Evolutionary conservation across 2,888 invertebrate genomes (phyloP).

Genomic region (Monopis laevigella): DNA sequence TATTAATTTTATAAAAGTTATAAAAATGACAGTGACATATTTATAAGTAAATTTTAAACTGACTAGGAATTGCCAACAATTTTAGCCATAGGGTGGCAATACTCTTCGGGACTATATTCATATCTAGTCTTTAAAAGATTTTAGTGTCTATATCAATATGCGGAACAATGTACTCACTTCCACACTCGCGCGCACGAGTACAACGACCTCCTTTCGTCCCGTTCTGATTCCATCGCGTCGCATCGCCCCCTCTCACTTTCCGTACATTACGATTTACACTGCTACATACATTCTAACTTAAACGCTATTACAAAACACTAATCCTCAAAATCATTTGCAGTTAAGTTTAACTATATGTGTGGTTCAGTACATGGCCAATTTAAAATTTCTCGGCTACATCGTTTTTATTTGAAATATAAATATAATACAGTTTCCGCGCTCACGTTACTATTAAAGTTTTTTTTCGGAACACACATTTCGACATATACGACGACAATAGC

Average conservation of each 20-base stretch:
- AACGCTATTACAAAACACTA: not conserved
- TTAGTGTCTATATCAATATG: slow-evolving; percentile 2
- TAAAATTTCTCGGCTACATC: slow-evolving; percentile 3
- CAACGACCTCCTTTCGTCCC: slow-evolving; percentile 1
- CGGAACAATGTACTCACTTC: too few species aligned
- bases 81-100: too few species aligned
- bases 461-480: too few species aligned
- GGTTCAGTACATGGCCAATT: not conserved
- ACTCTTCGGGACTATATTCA: too few species aligned
- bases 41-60: too few species aligned
- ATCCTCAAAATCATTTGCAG: slow-evolving; percentile 1
- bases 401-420: not conserved
- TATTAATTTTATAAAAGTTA: too few species aligned
- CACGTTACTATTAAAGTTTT: not conserved
- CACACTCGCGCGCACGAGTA: slow-evolving; percentile 1
- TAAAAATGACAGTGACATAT: too few species aligned
- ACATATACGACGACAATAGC: too few species aligned
- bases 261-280: slow-evolving; percentile 1
- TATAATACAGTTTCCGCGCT: not conserved
- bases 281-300: not conserved
- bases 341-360: not conserved
- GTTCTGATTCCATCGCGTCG: not conserved
- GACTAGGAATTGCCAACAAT: too few species aligned
- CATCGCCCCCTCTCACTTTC: slow-evolving; percentile 2
- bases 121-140: too few species aligned